Evolutionary conservation across 1,140 invertebrate species (phyloP).

Genomic region (Meteorus sp.): DNA sequence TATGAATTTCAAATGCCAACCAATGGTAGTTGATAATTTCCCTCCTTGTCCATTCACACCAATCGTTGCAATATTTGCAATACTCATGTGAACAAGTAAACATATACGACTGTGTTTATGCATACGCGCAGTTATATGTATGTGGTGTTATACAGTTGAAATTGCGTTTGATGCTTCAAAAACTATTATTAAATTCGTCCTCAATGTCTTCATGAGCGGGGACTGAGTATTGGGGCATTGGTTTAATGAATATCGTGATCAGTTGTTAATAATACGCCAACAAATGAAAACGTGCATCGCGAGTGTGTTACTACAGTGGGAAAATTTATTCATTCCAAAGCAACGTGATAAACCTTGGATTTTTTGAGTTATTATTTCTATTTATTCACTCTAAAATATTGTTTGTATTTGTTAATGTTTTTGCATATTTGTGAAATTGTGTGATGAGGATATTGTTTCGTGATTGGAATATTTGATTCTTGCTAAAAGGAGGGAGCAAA

Average conservation of each 20-base stretch:
- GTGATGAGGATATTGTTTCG: no score
- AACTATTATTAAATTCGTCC: slow-evolving; percentile 48
- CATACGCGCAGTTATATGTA: background rate
- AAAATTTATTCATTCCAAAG: background rate
- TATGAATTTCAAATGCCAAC: no score
- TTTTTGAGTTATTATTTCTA: no score
- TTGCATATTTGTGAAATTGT: no score
- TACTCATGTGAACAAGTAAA: slow-evolving; percentile 23
- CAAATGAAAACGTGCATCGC: slow-evolving; percentile 10
- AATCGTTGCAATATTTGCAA: background rate
- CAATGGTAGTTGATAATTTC: no score
- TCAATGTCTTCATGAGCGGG: slow-evolving; percentile 20
- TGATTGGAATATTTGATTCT: background rate
- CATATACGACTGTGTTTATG: slow-evolving; percentile 1
- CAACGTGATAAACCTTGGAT: background rate
- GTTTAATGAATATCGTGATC: background rate
- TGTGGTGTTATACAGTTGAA: no score
- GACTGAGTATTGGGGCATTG: no score
- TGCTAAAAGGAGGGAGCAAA: no score
- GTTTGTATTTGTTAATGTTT: background rate
- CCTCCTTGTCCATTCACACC: no score
- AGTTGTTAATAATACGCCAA: background rate
- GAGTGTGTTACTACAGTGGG: background rate
- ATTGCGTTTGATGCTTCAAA: no score
- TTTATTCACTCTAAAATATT: background rate